phyloP scores from a whole-genome alignment of 2,888 invertebrate genomes.

The Carabus problematicus region DNA sequence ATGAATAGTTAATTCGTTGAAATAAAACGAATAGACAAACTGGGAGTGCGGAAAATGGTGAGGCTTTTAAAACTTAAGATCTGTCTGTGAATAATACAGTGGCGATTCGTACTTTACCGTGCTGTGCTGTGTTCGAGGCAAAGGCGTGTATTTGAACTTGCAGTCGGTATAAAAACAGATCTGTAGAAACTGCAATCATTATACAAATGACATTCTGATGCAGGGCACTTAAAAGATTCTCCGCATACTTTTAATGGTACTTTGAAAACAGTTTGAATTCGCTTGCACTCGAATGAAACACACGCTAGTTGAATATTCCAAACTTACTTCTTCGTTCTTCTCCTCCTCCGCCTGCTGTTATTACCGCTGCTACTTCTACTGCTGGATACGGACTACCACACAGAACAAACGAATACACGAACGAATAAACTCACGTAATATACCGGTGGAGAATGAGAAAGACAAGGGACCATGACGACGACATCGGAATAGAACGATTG shows the following conservation, averaged over 20 bases:
- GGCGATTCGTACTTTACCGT: not conserved
- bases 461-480: too few relatives aligned
- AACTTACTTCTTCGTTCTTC: conserved; percentile 1
- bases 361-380: not conserved
- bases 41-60: conserved; percentile 3
- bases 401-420: not conserved
- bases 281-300: not conserved
- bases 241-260: conserved; percentile 31
- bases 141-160: not conserved
- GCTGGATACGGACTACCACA: not conserved
- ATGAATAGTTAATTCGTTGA: conserved; percentile 23
- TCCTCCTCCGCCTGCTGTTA: not conserved
- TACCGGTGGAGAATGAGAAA: too few relatives aligned
- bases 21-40: conserved; percentile 13
- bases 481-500: too few relatives aligned
- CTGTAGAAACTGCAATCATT: conserved; percentile 34
- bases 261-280: conserved; percentile 26
- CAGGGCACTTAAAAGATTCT: conserved; percentile 34
- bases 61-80: conserved; percentile 22
- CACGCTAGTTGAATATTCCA: not conserved
- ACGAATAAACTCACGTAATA: too few relatives aligned
- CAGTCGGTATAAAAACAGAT: conserved; percentile 7
- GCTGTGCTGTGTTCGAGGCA: not conserved
- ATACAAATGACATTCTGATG: conserved; percentile 42
- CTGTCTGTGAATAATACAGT: conserved; percentile 19